A percentile compares a stretch with the other conserved stretches of the same genome.
These are phyloP conservation scores for Anser cygnoides DNA, from an alignment of 2,113 vertebrate genomes.

Conservation along the genomic window DNA sequence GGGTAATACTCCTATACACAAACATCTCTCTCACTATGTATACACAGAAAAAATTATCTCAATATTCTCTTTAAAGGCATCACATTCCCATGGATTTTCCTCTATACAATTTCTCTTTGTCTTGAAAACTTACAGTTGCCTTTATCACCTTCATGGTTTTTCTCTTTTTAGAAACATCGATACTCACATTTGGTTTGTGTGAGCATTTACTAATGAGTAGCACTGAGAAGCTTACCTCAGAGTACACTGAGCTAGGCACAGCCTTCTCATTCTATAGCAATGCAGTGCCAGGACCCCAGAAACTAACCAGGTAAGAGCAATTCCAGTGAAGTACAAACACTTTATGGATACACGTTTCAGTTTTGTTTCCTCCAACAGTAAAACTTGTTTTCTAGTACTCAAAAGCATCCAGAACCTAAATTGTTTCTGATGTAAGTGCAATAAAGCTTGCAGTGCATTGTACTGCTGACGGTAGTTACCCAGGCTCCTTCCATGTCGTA, in stretches of 20 bases:
- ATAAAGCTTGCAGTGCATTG: background rate
- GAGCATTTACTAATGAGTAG: background rate
- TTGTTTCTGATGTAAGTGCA: background rate
- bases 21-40: background rate
- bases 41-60: background rate
- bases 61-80: background rate
- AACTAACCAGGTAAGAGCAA: background rate
- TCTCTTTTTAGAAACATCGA: background rate
- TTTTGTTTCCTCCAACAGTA: background rate
- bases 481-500: background rate
- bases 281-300: background rate
- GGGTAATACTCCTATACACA: background rate
- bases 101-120: background rate
- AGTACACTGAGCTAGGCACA: background rate
- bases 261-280: background rate
- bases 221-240: background rate
- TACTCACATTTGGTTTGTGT: background rate
- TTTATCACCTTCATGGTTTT: background rate
- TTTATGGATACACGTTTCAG: background rate
- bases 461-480: background rate
- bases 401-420: background rate
- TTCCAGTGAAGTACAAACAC: background rate
- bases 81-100: background rate
- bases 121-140: background rate
- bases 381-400: background rate